Evolutionary conservation across 1,140 invertebrate species (phyloP).

Genomic region (Heliconius congener): DNA sequence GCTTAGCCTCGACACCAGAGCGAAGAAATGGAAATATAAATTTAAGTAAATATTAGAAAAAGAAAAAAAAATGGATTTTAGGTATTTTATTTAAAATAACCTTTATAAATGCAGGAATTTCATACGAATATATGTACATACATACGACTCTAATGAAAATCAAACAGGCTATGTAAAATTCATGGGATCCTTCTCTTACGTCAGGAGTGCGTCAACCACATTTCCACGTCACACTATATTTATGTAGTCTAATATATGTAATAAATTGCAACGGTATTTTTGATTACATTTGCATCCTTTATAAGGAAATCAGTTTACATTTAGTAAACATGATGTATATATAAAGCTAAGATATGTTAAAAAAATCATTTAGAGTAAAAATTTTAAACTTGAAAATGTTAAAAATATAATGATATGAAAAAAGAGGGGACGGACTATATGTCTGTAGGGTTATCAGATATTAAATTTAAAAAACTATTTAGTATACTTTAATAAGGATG

Average conservation of each 20-base stretch:
- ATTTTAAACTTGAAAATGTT: no score
- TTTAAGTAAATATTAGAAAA: no score
- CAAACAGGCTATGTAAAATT: slow-evolving; percentile 19
- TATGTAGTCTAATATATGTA: slow-evolving; percentile 7
- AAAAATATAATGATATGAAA: no score
- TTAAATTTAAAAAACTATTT: no score
- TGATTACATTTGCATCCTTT: neutral
- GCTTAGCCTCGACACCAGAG: no score
- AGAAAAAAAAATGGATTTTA: neutral
- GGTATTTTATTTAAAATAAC: neutral
- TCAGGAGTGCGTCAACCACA: slow-evolving; percentile 10
- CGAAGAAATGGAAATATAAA: no score
- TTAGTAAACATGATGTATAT: neutral
- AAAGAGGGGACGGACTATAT: no score
- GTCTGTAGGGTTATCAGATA: no score
- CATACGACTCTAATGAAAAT: neutral
- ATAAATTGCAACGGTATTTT: neutral
- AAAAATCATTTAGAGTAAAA: no score
- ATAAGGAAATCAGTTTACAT: neutral
- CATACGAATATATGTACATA: neutral
- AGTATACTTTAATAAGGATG: no score
- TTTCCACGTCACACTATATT: slow-evolving; percentile 13
- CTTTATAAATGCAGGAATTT: neutral
- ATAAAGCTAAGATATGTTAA: no score
- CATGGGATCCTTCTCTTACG: slow-evolving; percentile 14